phyloP scores from a whole-genome alignment of 37 sponge, comb jelly and placozoan species.

The Axinella damicornis region DNA sequence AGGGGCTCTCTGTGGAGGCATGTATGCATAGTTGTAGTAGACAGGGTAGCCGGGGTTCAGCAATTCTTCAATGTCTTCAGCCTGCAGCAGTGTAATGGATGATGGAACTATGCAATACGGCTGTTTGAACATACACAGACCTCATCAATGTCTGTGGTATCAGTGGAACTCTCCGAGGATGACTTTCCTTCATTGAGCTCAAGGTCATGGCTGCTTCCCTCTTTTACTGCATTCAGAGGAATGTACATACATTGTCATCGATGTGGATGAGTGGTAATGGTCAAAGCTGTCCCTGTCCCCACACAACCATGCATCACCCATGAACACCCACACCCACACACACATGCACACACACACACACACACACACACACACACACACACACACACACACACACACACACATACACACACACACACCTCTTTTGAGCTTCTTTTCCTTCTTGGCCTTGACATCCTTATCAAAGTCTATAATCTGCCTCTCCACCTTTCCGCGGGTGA shows the following conservation, averaged over 20 bases:
- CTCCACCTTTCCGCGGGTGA: constrained; percentile 64
- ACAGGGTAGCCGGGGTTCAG: constrained; percentile 66
- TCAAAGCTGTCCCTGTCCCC: no score
- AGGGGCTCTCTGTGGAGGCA: constrained; percentile 19
- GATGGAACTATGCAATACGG: no score
- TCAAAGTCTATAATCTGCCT: constrained; percentile 39
- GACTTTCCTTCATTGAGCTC: no score
- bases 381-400: no score
- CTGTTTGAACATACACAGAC: background rate
- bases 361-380: no score
- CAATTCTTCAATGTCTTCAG: constrained; percentile 75
- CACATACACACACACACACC: background rate
- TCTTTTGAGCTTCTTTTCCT: background rate
- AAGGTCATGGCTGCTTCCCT: no score
- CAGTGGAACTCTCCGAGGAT: constrained; percentile 10
- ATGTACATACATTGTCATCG: no score
- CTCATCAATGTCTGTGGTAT: constrained; percentile 71
- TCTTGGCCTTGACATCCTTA: constrained; percentile 15
- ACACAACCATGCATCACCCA: no score
- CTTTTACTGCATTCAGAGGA: no score
- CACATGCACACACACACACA: no score
- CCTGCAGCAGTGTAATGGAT: constrained; percentile 1
- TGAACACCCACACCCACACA: no score
- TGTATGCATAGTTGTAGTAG: constrained; percentile 69
- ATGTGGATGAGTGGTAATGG: no score